Conservation (phyloP, 2,888 invertebrate genomes). For the Diaperis boleti region DNA sequence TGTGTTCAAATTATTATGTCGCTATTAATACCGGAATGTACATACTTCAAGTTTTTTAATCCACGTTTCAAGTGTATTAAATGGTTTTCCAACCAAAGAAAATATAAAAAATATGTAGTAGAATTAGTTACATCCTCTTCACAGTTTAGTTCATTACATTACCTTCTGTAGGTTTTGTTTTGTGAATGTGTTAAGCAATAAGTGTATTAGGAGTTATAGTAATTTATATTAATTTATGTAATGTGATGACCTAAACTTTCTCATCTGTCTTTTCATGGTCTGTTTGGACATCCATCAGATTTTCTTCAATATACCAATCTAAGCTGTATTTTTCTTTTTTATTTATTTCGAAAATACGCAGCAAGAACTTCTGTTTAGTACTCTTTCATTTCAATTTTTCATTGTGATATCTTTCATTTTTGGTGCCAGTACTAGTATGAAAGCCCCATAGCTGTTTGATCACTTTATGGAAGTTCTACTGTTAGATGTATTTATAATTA, state of each 20-base stretch:
- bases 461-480: conserved; percentile 23
- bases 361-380: conserved; percentile 12
- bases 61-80: conserved; percentile 1
- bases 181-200: conserved; percentile 30
- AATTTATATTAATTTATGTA: conserved; percentile 34
- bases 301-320: conserved; percentile 13
- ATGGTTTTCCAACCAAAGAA: conserved; percentile 40
- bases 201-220: conserved; percentile 30
- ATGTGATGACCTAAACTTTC: conserved; percentile 34
- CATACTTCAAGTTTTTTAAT: conserved; percentile 16
- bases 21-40: conserved; percentile 15
- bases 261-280: conserved; percentile 4
- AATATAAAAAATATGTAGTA: conserved; percentile 25
- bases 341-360: background rate
- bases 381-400: conserved; percentile 3
- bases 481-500: conserved; percentile 20
- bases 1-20: conserved; percentile 38
- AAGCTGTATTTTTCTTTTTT: conserved; percentile 6
- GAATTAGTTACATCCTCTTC: too few relatives aligned
- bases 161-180: conserved; percentile 9
- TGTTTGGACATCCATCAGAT: background rate
- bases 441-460: background rate
- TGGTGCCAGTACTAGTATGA: conserved; percentile 20
- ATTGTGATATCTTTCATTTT: conserved; percentile 16
- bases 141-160: conserved; percentile 38